Conservation (phyloP, 2,797 vertebrate genomes). For the Nasua narica region DNA sequence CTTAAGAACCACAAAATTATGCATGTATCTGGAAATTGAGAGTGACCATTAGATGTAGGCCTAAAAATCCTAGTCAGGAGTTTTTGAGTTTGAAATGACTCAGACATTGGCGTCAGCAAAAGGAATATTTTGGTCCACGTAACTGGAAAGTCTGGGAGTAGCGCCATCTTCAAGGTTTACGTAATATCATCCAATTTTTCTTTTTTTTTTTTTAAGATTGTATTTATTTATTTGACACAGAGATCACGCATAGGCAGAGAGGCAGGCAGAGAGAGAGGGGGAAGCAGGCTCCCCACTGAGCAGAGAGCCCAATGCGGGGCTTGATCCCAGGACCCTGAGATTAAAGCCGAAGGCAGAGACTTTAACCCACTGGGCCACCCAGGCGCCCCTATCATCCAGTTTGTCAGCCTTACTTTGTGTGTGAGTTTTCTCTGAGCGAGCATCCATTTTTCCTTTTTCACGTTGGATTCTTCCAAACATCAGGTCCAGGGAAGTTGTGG, state of each 20-base stretch:
- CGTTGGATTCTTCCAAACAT: neutral
- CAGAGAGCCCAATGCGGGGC: too few relatives aligned
- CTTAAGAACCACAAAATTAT: neutral
- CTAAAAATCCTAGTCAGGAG: neutral
- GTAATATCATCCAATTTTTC: too few relatives aligned
- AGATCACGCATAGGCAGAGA: too few relatives aligned
- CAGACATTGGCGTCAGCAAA: neutral
- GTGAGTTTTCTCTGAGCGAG: neutral
- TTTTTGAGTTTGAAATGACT: neutral
- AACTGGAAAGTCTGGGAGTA: neutral
- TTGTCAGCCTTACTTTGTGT: neutral
- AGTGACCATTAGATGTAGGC: neutral
- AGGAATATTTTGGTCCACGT: neutral
- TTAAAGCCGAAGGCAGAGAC: too few relatives aligned
- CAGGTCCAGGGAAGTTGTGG: neutral
- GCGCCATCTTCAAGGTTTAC: neutral
- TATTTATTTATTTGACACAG: too few relatives aligned
- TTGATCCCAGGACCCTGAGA: too few relatives aligned
- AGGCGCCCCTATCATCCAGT: neutral
- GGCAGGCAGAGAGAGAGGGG: too few relatives aligned
- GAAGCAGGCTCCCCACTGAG: too few relatives aligned
- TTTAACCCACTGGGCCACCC: too few relatives aligned
- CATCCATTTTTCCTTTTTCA: neutral
- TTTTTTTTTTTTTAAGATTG: too few relatives aligned
- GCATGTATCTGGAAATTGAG: neutral